These are phyloP conservation scores for Uropetala carovei DNA, from an alignment of 2,888 invertebrate species.

Conservation along the genomic window DNA sequence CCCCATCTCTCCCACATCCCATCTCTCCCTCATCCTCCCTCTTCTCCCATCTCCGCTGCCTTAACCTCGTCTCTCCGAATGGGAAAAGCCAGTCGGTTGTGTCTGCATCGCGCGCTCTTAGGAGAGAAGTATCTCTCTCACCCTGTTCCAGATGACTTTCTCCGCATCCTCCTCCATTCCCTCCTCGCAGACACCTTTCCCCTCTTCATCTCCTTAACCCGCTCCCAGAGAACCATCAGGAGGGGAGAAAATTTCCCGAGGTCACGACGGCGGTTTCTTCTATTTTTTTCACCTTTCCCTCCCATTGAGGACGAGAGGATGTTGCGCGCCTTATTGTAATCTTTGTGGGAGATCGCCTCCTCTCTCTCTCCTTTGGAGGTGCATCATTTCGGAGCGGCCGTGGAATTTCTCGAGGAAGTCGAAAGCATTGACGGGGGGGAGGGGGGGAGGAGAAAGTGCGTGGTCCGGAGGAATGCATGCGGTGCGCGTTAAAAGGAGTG, in stretches of 20 bases:
- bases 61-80: not conserved
- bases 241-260: slow-evolving; percentile 34
- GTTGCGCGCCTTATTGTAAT: slow-evolving; percentile 31
- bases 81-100: slow-evolving; percentile 24
- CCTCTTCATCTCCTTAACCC: not conserved
- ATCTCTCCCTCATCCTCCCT: not conserved
- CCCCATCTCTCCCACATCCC: not conserved
- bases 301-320: slow-evolving; percentile 36
- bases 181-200: too few relatives aligned
- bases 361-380: not conserved
- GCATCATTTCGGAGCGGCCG: not conserved
- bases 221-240: not conserved
- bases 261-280: not conserved
- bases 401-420: not conserved
- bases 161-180: too few relatives aligned
- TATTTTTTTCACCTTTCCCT: not conserved
- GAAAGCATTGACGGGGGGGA: not conserved
- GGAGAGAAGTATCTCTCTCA: too few relatives aligned
- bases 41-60: not conserved
- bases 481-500: too few relatives aligned
- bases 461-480: not conserved
- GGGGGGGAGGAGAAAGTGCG: not conserved
- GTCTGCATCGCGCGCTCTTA: not conserved
- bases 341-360: slow-evolving; percentile 31
- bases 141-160: too few relatives aligned